Percentiles rank a stretch among this genome's conserved stretches.
These are phyloP conservation scores for Nesoenas mayeri DNA, from an alignment of 2,113 vertebrate genomes.

Conservation along the genomic window DNA sequence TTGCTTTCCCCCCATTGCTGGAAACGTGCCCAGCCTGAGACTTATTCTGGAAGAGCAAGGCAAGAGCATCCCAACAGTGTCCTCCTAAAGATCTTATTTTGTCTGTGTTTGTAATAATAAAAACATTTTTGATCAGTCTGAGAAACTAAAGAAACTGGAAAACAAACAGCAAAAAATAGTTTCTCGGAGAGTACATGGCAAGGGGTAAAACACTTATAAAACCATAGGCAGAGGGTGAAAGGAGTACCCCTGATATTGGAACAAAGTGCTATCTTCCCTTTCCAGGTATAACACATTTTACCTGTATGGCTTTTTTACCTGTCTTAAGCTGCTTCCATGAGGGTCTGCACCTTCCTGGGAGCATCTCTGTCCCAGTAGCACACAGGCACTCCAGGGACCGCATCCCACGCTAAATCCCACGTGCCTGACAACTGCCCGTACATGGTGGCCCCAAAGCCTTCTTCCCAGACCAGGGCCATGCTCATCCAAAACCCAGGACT, in stretches of 20 bases:
- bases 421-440: background rate
- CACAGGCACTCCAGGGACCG: accelerated
- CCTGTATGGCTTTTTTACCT: background rate
- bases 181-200: background rate
- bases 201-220: background rate
- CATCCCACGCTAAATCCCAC: background rate
- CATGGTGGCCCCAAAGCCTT: background rate
- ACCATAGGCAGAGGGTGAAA: background rate
- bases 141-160: background rate
- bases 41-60: background rate
- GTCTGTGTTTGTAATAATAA: background rate
- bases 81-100: background rate
- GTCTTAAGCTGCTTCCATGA: background rate
- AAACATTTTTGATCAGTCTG: background rate
- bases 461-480: background rate
- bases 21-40: background rate
- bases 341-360: background rate
- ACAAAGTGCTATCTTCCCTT: background rate
- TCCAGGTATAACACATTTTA: background rate
- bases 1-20: background rate
- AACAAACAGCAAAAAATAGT: background rate
- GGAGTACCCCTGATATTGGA: background rate
- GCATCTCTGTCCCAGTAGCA: background rate
- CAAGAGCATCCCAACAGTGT: background rate
- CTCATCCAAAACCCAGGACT: background rate